Evolutionary conservation across 2,888 invertebrate species (phyloP), one percentile per base, ranked within the genome.

Genomic region (Ichneumoninae sp.): DNA sequence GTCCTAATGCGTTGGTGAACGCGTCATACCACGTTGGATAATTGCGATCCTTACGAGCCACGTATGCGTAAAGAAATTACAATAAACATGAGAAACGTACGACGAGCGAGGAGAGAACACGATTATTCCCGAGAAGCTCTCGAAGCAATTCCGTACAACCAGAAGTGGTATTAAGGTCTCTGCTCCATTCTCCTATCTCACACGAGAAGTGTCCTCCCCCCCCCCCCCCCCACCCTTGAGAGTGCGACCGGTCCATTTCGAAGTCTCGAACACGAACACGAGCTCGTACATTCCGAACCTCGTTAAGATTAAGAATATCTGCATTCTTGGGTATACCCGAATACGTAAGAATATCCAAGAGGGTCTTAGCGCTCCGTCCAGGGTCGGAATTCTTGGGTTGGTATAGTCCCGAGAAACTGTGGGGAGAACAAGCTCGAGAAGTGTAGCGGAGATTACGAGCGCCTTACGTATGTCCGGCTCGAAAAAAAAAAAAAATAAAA

Each of bases 301-400:
- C 76, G 40, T 81, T 81, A 76, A 70, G 75, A 83, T 83, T 80
- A 72, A 52, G 57, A 74, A 80, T 74, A 80, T 80, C 80, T 68
- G 62, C 47, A 68, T 80, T 79, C 66, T 65, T 80, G 68, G 66
- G 52, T 13, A 72, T 26, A 13, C 30, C 26, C n/a, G 44, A 6
- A 60, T 50, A 71, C 52, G 50, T 30, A 54, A 71, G 65, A 57
- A 26, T 57, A 71, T 72, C 71, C 26, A 50, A 19, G 44, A 65
- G 52, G 65, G 65, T 19, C 26, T 71, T 33, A 62, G 10, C 62
- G 16, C 50, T 22, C 54, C 10, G 40, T 30, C 10, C 69, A n/a
- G 50, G 47, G 16, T 30, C 22, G 60, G 66, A 57, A 54, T 66
- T 71, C 52, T 72, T 13, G 40, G 50, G 79, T 60, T 62, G 60